Base-by-base conservation (phyloP, 2,113 vertebrate species). In the Trematocara marginatum region DNA sequence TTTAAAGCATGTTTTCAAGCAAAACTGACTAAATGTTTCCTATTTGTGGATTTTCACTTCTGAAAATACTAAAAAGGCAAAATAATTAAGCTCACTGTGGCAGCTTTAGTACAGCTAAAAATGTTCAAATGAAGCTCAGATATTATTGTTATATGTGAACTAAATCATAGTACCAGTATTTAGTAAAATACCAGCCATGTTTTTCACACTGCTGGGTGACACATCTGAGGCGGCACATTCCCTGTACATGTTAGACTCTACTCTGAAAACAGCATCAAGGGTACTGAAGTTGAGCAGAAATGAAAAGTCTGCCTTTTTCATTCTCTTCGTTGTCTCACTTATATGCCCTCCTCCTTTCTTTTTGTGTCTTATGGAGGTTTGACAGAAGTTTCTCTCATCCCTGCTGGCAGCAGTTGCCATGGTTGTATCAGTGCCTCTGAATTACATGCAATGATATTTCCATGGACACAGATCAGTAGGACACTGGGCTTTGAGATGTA, bases 361-460 rank as follows among this genome's bases (percentile, higher is more conserved):
- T 49, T 20, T 38, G 49, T 9, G 79, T 90, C 82, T 86, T 64
- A 20, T 82, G 74, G 85, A 89, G 82, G 35, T 81, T 90, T 81
- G 89, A 93, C 92, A 88, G 61, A 81, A 81, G 85, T 80, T 69
- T 79, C 59, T 88, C 86, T 89, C 85, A 86, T 94, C 79, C 80
- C 87, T 52, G 10, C 92, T 89, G 89, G 85, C 90, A 93, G 89
- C 88, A 49, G 94, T 94, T 95, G 93, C 94, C 93, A 92, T 93
- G 93, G 92, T 82, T 79, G 84, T 88, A 90, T 93, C 90, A 47
- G 82, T 4, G 47, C 87, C 82, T 61, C 38, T 10, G 18, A 90
- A 85, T 79, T 86, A 92, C 86, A 92, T 86, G 88, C n/a, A 64
- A 80, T 78, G 82, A 57, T 89, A 83, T 91, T 84, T 94, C 83